phyloP scores from a whole-genome alignment of 2,113 vertebrate species.

The Hystrix brachyura region DNA sequence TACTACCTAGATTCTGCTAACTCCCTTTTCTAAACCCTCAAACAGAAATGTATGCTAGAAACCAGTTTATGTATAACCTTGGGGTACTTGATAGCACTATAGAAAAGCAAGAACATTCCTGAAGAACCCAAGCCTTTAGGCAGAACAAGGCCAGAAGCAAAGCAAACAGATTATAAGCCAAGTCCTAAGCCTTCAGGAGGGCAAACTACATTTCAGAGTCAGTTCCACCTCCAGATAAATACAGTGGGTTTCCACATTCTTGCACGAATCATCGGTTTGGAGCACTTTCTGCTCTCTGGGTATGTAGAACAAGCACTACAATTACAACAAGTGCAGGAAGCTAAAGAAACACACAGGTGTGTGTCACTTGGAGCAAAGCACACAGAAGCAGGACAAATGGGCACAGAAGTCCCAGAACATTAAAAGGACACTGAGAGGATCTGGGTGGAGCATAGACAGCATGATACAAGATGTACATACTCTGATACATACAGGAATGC shows the following conservation, averaged over 20 bases:
- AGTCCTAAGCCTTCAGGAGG: background rate
- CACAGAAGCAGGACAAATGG: background rate
- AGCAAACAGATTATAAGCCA: background rate
- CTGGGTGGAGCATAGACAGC: background rate
- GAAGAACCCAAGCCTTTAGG: background rate
- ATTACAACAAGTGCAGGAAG: background rate
- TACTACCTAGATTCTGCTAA: background rate
- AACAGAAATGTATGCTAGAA: background rate
- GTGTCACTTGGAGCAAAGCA: background rate
- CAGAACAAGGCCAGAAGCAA: background rate
- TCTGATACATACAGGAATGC: too few species aligned
- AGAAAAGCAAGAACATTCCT: background rate
- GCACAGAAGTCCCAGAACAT: background rate
- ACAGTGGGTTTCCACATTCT: background rate
- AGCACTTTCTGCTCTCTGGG: background rate
- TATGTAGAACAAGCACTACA: background rate
- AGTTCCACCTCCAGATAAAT: background rate
- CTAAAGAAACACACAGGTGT: background rate
- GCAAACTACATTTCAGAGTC: accelerated
- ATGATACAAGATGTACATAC: accelerated
- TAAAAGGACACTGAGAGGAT: background rate
- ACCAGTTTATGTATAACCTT: background rate
- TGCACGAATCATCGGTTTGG: accelerated
- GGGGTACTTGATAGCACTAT: background rate
- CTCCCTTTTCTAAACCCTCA: background rate